A percentile compares a stretch with the other conserved stretches of the same genome.
Evolutionary conservation across 1,140 invertebrate genomes (phyloP).

Genomic region (Conus betulinus): DNA sequence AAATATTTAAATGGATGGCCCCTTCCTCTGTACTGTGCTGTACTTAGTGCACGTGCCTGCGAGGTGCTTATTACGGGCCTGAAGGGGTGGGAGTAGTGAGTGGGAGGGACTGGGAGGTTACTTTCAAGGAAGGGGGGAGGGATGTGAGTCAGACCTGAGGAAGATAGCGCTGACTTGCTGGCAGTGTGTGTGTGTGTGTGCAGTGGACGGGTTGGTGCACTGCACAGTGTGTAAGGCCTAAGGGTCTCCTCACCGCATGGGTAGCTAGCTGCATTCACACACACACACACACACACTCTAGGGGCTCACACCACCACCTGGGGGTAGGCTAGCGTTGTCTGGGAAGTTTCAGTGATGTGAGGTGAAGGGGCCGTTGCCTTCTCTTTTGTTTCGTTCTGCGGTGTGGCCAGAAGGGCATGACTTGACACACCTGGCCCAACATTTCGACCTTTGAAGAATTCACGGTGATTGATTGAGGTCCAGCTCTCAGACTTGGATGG

Average conservation of each 20-base stretch:
- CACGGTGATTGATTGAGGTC: too few species aligned
- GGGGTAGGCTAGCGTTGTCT: too few species aligned
- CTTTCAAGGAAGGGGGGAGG: not conserved
- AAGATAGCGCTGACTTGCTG: not conserved
- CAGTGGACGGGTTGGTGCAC: not conserved
- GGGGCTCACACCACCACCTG: too few species aligned
- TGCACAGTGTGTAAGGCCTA: not conserved
- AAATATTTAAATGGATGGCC: not conserved
- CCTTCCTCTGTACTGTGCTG: not conserved
- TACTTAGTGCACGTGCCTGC: not conserved
- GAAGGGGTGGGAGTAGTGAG: not conserved
- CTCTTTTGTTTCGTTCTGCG: not conserved
- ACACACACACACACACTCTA: too few species aligned
- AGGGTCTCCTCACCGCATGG: not conserved
- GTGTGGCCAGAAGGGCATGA: not conserved
- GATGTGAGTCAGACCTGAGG: not conserved
- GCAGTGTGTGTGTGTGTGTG: slow-evolving; percentile 9
- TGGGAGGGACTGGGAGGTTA: not conserved
- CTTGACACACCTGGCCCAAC: too few species aligned
- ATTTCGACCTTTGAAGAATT: too few species aligned
- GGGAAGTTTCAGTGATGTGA: too few species aligned
- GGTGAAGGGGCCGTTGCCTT: not conserved
- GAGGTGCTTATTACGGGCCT: not conserved
- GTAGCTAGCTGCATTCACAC: too few species aligned
- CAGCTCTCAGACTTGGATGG: too few species aligned